Evolutionary conservation across 1,140 invertebrate species (phyloP).

Genomic region (Caenorhabditis brenneri): DNA sequence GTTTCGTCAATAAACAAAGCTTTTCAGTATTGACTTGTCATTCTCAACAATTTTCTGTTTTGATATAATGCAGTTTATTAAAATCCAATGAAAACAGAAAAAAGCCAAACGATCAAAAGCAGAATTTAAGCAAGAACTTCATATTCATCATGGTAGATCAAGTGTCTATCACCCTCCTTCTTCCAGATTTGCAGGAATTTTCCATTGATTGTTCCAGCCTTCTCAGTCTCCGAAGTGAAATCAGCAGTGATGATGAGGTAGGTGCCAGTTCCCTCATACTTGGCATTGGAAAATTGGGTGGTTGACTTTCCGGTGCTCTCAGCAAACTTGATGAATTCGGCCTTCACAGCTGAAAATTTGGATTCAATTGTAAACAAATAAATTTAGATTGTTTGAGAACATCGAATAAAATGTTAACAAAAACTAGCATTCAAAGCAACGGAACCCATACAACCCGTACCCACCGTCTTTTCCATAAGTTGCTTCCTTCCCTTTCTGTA

Average conservation of each 20-base stretch:
- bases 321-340: neutral
- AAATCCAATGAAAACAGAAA: too few relatives aligned
- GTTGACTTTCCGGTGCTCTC: neutral
- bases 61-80: too few relatives aligned
- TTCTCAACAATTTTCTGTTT: too few relatives aligned
- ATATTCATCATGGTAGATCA: slow-evolving; percentile 1
- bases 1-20: too few relatives aligned
- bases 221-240: neutral
- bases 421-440: too few relatives aligned
- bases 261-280: neutral
- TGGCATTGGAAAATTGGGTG: neutral
- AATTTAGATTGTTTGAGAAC: neutral
- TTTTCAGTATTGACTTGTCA: too few relatives aligned
- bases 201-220: slow-evolving; percentile 3
- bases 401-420: too few relatives aligned
- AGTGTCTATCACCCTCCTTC: neutral
- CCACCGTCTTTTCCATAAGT: slow-evolving; percentile 16
- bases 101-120: neutral
- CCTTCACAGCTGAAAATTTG: neutral
- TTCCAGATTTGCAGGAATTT: slow-evolving; percentile 13
- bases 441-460: too few relatives aligned
- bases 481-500: neutral
- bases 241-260: neutral
- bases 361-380: too few relatives aligned
- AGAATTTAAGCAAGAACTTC: slow-evolving; percentile 9